A percentile compares a stretch with the other conserved stretches of the same genome.
phyloP scores from a whole-genome alignment of 2,113 vertebrate genomes.

The Tupaia tana region DNA sequence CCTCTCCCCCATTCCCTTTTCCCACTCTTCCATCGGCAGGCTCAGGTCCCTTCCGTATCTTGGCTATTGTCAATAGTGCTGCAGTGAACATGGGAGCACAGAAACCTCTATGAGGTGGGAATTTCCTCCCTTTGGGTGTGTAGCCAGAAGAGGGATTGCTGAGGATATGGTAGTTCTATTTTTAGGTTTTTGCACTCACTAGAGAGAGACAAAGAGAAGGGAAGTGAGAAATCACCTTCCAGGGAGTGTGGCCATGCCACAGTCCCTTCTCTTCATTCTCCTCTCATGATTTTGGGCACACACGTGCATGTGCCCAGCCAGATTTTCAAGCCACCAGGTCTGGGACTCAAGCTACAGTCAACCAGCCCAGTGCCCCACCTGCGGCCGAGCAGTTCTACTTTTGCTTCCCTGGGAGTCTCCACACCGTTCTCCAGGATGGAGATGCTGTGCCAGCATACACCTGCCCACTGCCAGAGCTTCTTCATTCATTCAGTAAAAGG shows the following conservation, averaged over 20 bases:
- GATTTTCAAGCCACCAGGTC: too few relatives aligned
- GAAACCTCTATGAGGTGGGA: background rate
- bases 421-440: background rate
- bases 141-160: background rate
- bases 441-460: fast-evolving
- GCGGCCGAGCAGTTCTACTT: background rate
- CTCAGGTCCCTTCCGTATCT: too few relatives aligned
- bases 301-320: too few relatives aligned
- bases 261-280: too few relatives aligned
- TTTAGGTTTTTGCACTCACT: background rate
- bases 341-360: too few relatives aligned
- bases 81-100: background rate
- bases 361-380: too few relatives aligned
- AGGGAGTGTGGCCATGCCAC: too few relatives aligned
- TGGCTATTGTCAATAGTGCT: background rate
- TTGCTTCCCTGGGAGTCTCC: background rate
- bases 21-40: background rate
- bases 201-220: too few relatives aligned
- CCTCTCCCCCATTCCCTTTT: background rate
- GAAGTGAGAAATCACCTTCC: too few relatives aligned
- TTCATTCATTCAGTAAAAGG: background rate
- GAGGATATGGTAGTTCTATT: background rate
- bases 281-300: too few relatives aligned
- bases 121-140: background rate
- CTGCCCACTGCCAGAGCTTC: background rate